A percentile compares a stretch with the other conserved stretches of the same genome.
phyloP scores from a whole-genome alignment of 2,113 vertebrate species.

The Aegithalos caudatus region DNA sequence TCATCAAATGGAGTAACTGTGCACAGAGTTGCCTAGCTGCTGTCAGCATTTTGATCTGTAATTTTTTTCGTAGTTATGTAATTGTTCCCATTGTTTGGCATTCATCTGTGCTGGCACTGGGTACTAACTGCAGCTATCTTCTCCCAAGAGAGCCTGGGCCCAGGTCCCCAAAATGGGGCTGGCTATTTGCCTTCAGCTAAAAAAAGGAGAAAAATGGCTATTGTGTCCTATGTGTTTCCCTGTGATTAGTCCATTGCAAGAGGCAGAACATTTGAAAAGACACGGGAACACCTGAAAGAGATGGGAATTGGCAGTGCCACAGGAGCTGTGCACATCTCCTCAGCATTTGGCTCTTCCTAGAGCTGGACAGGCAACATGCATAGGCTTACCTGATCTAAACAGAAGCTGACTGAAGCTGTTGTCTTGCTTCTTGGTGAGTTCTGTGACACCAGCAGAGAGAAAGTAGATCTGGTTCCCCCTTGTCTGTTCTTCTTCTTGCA shows the following conservation, averaged over 20 bases:
- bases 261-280: neutral
- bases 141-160: neutral
- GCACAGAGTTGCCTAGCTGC: neutral
- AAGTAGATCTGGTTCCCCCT: neutral
- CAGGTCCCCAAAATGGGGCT: neutral
- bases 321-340: neutral
- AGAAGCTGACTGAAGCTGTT: neutral
- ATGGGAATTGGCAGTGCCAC: neutral
- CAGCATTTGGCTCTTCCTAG: neutral
- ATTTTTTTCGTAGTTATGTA: neutral
- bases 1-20: neutral
- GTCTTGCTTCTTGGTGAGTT: neutral
- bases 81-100: neutral
- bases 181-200: neutral
- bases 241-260: neutral
- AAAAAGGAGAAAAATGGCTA: neutral
- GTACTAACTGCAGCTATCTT: neutral
- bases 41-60: neutral
- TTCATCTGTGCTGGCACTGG: neutral
- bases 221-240: neutral
- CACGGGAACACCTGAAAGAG: neutral
- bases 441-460: neutral
- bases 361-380: neutral
- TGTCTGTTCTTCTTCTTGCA: neutral
- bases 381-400: neutral